phyloP scores from a whole-genome alignment of 2,888 invertebrate genomes.

The Thyatira batis region DNA sequence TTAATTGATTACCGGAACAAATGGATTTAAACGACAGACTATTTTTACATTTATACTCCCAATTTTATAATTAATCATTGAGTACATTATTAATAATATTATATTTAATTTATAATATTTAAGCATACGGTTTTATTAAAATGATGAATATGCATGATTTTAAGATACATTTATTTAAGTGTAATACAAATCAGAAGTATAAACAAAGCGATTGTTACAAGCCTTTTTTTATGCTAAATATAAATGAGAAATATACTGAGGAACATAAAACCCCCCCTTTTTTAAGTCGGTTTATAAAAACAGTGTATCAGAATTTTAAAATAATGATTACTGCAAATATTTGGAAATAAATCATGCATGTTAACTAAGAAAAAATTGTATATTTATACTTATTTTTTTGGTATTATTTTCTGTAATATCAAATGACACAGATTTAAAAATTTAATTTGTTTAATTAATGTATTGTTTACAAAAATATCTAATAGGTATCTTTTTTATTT shows the following conservation, averaged over 20 bases:
- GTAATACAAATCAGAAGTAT: no score
- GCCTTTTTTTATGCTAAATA: no score
- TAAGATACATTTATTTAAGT: no score
- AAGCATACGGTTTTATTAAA: background rate
- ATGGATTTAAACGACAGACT: background rate
- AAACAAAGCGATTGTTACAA: no score
- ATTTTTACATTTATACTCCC: slow-evolving; percentile 1
- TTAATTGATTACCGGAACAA: background rate
- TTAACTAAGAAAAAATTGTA: no score
- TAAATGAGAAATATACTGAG: no score
- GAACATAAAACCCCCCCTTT: no score
- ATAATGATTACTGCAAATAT: no score
- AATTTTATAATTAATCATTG: background rate
- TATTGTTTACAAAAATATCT: slow-evolving; percentile 8
- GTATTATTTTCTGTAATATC: background rate
- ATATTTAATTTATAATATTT: background rate
- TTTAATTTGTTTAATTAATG: background rate
- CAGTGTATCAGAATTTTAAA: no score
- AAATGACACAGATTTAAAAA: background rate
- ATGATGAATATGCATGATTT: no score
- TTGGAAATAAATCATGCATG: no score
- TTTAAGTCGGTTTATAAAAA: no score
- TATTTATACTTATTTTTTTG: background rate
- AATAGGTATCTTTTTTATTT: slow-evolving; percentile 20
- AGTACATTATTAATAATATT: background rate